These are phyloP conservation scores for Pocota personata DNA, from an alignment of 2,888 invertebrate genomes.

Conservation along the genomic window DNA sequence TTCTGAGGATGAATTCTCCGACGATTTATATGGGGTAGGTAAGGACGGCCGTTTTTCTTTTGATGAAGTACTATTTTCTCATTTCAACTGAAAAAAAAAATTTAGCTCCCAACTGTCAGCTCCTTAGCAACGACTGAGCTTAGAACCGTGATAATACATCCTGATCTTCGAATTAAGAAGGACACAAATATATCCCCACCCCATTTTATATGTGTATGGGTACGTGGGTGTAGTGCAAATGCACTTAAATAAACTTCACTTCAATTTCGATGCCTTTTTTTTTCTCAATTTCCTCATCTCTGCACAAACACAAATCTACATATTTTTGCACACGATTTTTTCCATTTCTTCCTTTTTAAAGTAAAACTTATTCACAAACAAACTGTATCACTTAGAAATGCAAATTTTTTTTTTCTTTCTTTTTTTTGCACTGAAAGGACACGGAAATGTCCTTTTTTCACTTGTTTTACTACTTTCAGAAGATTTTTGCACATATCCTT, in stretches of 20 bases:
- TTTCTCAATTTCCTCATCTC: conserved; percentile 19
- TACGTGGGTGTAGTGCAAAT: conserved; percentile 71
- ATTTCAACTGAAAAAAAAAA: conserved; percentile 6
- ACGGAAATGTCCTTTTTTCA: conserved; percentile 44
- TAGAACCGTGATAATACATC: not conserved
- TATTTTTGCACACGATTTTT: conserved; percentile 34
- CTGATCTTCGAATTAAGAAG: conserved; percentile 25
- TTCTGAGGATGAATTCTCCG: conserved; percentile 4
- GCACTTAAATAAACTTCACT: conserved; percentile 69
- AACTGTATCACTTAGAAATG: conserved; percentile 52
- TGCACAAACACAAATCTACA: conserved; percentile 59
- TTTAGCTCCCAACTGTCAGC: conserved; percentile 49
- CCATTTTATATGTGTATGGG: conserved; percentile 32
- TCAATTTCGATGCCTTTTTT: conserved; percentile 48
- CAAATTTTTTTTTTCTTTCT: conserved; percentile 18
- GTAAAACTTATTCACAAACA: conserved; percentile 29
- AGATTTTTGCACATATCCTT: conserved; percentile 53
- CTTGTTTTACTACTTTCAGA: conserved; percentile 38
- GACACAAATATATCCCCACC: conserved; percentile 49
- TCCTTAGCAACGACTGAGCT: conserved; percentile 49
- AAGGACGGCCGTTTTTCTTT: conserved; percentile 38
- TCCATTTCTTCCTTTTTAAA: not conserved
- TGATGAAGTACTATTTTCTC: conserved; percentile 34
- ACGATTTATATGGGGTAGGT: conserved; percentile 60
- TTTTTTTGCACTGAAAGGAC: conserved; percentile 34